Conservation (phyloP, 2,797 vertebrate genomes). For the Lithobates pipiens region DNA sequence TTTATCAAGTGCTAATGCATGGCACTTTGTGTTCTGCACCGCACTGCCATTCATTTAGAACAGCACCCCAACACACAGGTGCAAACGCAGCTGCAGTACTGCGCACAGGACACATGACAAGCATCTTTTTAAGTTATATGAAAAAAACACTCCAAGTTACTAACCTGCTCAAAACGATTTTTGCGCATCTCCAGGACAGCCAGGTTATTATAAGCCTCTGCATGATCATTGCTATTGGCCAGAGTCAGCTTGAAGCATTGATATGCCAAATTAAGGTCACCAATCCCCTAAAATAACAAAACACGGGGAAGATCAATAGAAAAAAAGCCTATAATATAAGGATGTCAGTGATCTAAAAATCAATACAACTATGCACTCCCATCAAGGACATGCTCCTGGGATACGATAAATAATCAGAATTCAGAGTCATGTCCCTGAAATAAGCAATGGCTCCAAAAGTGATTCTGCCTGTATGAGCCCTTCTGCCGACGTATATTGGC, state of each 20-base stretch:
- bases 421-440: background rate
- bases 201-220: slow-evolving; percentile 96
- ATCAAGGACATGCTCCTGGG: background rate
- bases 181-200: slow-evolving; percentile 92
- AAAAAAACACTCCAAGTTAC: slow-evolving; percentile 34
- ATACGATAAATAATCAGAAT: background rate
- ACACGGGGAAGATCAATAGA: background rate
- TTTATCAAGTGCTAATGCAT: too few species aligned
- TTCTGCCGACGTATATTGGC: too few species aligned
- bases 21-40: too few species aligned
- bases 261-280: slow-evolving; percentile 88
- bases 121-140: too few species aligned
- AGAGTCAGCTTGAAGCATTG: slow-evolving; percentile 93
- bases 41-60: too few species aligned
- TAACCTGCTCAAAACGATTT: slow-evolving; percentile 91
- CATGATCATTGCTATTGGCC: slow-evolving; percentile 89
- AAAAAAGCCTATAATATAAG: background rate
- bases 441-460: background rate
- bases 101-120: too few species aligned
- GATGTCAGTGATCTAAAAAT: background rate
- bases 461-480: too few species aligned
- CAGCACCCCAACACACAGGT: too few species aligned
- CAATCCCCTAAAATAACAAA: slow-evolving; percentile 82
- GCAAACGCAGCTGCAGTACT: too few species aligned
- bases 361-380: background rate